Evolutionary conservation across 2,113 vertebrate species (phyloP).

Genomic region (Gymnarchus niloticus): DNA sequence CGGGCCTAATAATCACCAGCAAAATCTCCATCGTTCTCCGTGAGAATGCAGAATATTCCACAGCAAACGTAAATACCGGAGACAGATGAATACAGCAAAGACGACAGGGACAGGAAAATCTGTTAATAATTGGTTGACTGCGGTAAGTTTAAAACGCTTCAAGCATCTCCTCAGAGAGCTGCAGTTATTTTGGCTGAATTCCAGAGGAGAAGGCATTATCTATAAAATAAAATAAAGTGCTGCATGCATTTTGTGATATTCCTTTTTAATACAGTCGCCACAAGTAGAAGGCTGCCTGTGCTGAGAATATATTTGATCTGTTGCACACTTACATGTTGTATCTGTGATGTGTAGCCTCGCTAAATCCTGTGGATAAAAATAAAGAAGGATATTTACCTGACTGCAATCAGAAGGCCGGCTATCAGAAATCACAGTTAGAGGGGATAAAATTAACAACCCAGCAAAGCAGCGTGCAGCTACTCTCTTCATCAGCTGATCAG

Average conservation of each 20-base stretch:
- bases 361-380: conserved; percentile 80
- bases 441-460: conserved; percentile 99
- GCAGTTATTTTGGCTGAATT: conserved; percentile 25
- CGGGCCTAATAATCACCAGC: conserved; percentile 83
- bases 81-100: conserved; percentile 31
- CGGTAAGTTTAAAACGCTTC: conserved; percentile 60
- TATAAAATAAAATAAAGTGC: conserved; percentile 67
- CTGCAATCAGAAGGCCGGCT: conserved; percentile 90
- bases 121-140: conserved; percentile 71
- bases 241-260: conserved; percentile 76
- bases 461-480: conserved; percentile 98
- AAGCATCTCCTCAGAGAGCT: conserved; percentile 58
- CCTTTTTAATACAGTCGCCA: conserved; percentile 67
- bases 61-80: conserved; percentile 23
- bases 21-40: conserved; percentile 72
- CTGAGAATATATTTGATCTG: conserved; percentile 64
- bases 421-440: conserved; percentile 94
- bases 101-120: conserved; percentile 40
- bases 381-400: conserved; percentile 95
- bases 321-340: conserved; percentile 77
- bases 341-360: conserved; percentile 81
- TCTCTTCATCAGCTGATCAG: conserved; percentile 99
- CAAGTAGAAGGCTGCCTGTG: conserved; percentile 59
- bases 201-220: conserved; percentile 51
- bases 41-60: conserved; percentile 55